Evolutionary conservation across 2,797 vertebrate genomes (phyloP).

Genomic region (Ispidina picta): DNA sequence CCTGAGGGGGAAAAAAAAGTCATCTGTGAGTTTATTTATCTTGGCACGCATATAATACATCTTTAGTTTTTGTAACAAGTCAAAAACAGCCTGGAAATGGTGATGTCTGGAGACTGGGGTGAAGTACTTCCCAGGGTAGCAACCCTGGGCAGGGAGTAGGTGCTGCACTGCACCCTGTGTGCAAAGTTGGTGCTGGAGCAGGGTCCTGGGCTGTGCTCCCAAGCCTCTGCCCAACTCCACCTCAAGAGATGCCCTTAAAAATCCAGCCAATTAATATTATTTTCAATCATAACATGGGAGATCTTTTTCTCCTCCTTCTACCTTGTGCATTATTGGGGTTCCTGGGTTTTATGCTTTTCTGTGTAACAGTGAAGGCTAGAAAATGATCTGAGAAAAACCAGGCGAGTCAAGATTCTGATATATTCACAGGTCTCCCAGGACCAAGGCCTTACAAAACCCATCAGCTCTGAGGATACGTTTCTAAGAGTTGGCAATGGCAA

Average conservation of each 20-base stretch:
- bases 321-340: background rate
- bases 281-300: background rate
- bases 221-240: background rate
- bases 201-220: background rate
- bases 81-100: background rate
- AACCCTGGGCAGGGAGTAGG: background rate
- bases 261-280: background rate
- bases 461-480: background rate
- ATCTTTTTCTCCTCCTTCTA: background rate
- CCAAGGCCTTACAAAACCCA: background rate
- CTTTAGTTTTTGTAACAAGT: constrained; percentile 18
- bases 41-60: constrained; percentile 43
- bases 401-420: background rate
- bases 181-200: background rate
- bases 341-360: background rate
- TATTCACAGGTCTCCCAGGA: constrained; percentile 43
- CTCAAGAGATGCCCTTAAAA: background rate
- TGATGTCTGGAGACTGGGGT: background rate
- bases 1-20: background rate
- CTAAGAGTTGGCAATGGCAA: background rate
- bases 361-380: background rate
- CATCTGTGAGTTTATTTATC: constrained; percentile 31
- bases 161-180: background rate
- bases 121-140: background rate
- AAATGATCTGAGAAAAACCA: background rate